Base-by-base conservation (phyloP, 2,797 vertebrate species). In the Triplophysa yarkandensis region DNA sequence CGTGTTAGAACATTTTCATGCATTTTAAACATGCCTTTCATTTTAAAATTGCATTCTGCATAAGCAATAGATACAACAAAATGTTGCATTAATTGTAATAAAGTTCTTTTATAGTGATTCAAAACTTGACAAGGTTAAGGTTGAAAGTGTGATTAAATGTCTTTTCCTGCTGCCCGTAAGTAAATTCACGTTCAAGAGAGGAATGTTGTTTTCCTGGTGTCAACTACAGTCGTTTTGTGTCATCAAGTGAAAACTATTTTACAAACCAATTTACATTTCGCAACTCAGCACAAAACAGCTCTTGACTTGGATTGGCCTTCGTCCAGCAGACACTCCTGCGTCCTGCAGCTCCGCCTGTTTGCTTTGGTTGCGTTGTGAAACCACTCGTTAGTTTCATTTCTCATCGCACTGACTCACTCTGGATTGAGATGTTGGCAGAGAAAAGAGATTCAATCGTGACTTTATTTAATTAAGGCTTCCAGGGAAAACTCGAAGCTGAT, bases 241-340 rank as follows among this genome's bases (percentile, higher is more conserved):
- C 71, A 66, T 36, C 6, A 44, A 58, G 62, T 30, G 17, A 66
- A 28, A 65, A 43, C n/a, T 32, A 25, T 57, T 74, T 64, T 55
- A 64, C 46, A 55, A 54, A 72, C n/a, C 46, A 54, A 72, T 72
- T 72, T 43, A 21, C 34, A 32, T 72, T 72, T 64, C 34, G 48
- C 60, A 72, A 72, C n/a, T 55, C 70, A 8, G 60, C 70, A 64
- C n/a, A 63, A 63, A 64, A 54, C 2, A 11, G 4, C n/a, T 4
- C 13, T 23, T 17, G 4, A 2, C 27, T 34, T 17, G 4, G 23
- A 17, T 30, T 64, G 70, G 70, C 70, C 36, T 4, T 5, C 41
- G 32, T 23, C 70, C 34, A 4, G 62, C 10, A 72, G 60, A 64
- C 60, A 30, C 70, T 64, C 70, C 70, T 48, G 21, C 11, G 23